Percentiles rank a stretch among this genome's conserved stretches.
Conservation (phyloP, 2,797 vertebrate species). For the Eurystomus glaucurus region DNA sequence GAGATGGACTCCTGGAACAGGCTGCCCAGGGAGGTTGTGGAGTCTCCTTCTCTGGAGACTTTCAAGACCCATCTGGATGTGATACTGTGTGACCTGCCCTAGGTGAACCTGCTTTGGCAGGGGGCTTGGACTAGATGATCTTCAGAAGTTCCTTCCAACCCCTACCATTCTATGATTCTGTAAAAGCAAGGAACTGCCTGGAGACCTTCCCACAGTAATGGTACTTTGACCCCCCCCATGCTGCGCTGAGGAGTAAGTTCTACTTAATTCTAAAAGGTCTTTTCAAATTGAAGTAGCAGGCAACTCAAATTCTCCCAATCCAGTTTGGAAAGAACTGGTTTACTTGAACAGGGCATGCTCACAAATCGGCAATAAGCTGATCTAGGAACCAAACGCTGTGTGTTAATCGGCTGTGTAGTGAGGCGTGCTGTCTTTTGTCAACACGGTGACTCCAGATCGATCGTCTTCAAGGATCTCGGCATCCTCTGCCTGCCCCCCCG, state of each 20-base stretch:
- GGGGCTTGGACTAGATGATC: too few species aligned
- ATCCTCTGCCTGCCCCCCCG: conserved; percentile 68
- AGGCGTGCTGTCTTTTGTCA: not conserved
- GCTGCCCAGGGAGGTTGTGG: too few species aligned
- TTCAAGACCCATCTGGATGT: too few species aligned
- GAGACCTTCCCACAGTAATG: not conserved
- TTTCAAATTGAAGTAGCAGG: not conserved
- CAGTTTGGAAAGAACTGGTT: not conserved
- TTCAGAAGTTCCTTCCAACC: too few species aligned
- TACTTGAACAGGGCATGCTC: not conserved
- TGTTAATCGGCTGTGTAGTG: not conserved
- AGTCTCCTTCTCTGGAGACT: too few species aligned
- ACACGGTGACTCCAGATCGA: fast-evolving
- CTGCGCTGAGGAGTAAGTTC: not conserved
- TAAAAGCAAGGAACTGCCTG: not conserved
- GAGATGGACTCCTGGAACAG: too few species aligned
- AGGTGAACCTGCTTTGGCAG: too few species aligned
- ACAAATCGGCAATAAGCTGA: not conserved
- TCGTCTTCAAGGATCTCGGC: not conserved
- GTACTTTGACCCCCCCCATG: not conserved
- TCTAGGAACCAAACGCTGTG: fast-evolving
- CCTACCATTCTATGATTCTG: too few species aligned
- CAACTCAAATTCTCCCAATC: not conserved
- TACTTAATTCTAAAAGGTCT: not conserved
- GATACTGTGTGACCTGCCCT: too few species aligned